Evolutionary conservation across 2,797 vertebrate genomes (phyloP).

Genomic region (Cryptoprocta ferox): DNA sequence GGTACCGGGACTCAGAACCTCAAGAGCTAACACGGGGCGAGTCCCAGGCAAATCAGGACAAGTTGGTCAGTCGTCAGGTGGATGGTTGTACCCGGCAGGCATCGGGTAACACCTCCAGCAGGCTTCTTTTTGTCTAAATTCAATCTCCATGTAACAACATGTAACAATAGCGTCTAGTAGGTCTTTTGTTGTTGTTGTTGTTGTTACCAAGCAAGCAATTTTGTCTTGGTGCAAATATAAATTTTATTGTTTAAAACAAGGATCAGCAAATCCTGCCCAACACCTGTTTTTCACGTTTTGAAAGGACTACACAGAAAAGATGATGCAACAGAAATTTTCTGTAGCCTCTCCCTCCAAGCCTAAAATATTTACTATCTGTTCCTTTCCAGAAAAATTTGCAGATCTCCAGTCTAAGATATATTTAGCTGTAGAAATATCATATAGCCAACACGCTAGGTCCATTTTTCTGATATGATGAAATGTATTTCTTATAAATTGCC

Average conservation of each 20-base stretch:
- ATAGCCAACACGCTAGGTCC: background rate
- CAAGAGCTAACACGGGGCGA: background rate
- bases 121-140: background rate
- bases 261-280: background rate
- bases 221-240: background rate
- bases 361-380: slow-evolving; percentile 6
- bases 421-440: slow-evolving; percentile 19
- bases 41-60: background rate
- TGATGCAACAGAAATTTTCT: background rate
- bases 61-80: background rate
- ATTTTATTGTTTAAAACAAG: background rate
- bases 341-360: background rate
- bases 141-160: background rate
- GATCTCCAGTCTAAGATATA: background rate
- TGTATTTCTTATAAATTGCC: slow-evolving; percentile 35
- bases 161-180: background rate
- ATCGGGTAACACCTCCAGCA: background rate
- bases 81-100: background rate
- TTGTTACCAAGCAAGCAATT: background rate
- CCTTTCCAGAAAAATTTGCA: background rate
- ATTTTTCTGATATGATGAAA: background rate
- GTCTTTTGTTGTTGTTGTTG: background rate
- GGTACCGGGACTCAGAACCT: background rate
- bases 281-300: slow-evolving; percentile 30
- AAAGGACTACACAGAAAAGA: background rate